These are phyloP conservation scores for Drosophila orena DNA, from an alignment of 1,140 invertebrate species.

Conservation along the genomic window DNA sequence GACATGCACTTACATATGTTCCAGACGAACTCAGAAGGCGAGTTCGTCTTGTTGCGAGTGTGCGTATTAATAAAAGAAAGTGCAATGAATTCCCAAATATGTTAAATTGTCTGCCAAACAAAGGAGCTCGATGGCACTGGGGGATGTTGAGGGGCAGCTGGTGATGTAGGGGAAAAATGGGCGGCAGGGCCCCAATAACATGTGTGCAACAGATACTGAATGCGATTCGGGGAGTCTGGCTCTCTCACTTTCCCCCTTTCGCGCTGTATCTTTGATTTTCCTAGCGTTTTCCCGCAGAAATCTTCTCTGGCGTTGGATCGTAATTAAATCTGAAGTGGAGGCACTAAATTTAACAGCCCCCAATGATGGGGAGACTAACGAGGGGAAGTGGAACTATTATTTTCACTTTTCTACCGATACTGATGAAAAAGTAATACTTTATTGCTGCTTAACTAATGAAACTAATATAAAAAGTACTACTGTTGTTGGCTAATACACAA, in stretches of 20 bases:
- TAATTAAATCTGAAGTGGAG: constrained; percentile 82
- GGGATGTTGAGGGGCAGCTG: not conserved
- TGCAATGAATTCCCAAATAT: constrained; percentile 83
- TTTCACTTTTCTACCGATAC: no score
- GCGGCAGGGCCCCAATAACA: constrained; percentile 41
- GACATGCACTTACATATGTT: constrained; percentile 70
- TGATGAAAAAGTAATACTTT: no score
- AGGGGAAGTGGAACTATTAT: not conserved
- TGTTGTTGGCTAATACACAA: no score
- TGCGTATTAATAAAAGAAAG: constrained; percentile 83
- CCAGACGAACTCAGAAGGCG: constrained; percentile 55
- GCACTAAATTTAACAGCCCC: constrained; percentile 82
- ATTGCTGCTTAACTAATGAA: no score
- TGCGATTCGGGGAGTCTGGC: constrained; percentile 36
- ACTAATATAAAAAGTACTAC: no score
- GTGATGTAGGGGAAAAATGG: not conserved
- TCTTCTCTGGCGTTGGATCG: constrained; percentile 44
- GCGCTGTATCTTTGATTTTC: constrained; percentile 5
- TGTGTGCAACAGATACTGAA: constrained; percentile 76
- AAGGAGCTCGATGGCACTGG: constrained; percentile 42
- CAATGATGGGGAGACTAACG: constrained; percentile 44
- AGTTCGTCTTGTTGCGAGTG: constrained; percentile 34
- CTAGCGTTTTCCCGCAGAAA: constrained; percentile 1
- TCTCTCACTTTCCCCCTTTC: constrained; percentile 3
- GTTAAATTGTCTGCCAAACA: constrained; percentile 82